Percentiles rank a stretch among this genome's conserved stretches.
Evolutionary conservation across 2,797 vertebrate genomes (phyloP).

Genomic region (Brachyrhaphis roseni): DNA sequence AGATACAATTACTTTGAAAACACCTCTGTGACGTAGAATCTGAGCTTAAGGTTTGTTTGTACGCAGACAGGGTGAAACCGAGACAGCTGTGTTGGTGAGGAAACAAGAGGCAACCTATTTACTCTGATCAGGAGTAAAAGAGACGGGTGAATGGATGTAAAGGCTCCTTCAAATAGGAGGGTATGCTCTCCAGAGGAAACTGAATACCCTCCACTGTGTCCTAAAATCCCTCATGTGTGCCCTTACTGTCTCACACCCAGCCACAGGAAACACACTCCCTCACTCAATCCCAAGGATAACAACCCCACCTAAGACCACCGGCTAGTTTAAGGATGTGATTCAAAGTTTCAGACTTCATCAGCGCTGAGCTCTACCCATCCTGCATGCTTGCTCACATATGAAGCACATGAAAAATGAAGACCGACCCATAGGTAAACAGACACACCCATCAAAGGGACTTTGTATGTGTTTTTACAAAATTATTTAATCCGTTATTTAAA

Average conservation of each 20-base stretch:
- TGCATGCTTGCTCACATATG: slow-evolving; percentile 1
- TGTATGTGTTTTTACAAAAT: slow-evolving; percentile 12
- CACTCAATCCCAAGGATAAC: slow-evolving; percentile 54
- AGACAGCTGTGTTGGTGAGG: slow-evolving; percentile 25
- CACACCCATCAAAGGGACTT: slow-evolving; percentile 2
- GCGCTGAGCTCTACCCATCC: slow-evolving; percentile 16
- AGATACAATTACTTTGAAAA: slow-evolving; percentile 10
- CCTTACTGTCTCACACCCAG: slow-evolving; percentile 44
- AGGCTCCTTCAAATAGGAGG: slow-evolving; percentile 52
- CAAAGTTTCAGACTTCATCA: slow-evolving; percentile 32
- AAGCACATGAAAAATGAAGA: not conserved
- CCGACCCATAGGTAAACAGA: not conserved
- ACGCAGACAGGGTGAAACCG: slow-evolving; percentile 28
- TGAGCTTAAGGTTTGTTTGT: slow-evolving; percentile 33
- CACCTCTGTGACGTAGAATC: slow-evolving; percentile 4
- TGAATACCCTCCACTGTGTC: slow-evolving; percentile 65
- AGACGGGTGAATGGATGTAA: slow-evolving; percentile 31
- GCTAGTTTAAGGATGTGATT: slow-evolving; percentile 59
- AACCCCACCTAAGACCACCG: slow-evolving; percentile 57
- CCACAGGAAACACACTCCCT: slow-evolving; percentile 52
- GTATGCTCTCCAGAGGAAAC: slow-evolving; percentile 48
- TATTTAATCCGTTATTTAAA: slow-evolving; percentile 31
- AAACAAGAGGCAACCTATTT: slow-evolving; percentile 50
- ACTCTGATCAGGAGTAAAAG: slow-evolving; percentile 18
- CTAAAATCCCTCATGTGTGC: slow-evolving; percentile 52